Base-by-base conservation (phyloP, 2,113 vertebrate species). In the Thomomys bottae region DNA sequence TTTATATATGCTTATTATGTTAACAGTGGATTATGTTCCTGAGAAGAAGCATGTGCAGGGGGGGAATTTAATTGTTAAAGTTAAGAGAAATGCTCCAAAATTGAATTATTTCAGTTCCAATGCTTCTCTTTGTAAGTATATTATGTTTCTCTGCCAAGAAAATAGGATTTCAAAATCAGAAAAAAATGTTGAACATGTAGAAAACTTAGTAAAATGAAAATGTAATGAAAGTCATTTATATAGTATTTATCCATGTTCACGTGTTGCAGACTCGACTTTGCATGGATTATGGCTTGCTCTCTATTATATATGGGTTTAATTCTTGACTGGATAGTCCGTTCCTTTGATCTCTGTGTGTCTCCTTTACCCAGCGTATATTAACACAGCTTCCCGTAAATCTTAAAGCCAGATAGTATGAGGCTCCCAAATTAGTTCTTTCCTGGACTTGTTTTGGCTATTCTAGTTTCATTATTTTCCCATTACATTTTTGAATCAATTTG, bases 1-100 rank as follows among this genome's bases (percentile, higher is more conserved):
- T 91, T 95, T 94, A 83, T 76, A 42, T 70, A 71, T 66, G 61
- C 66, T 95, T 91, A 91, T 82, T 89, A 87, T 26, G 30, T 84
- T 81, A 96, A 68, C 28, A 79, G 61, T 5, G 36, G 42, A 32
- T 23, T 92, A 81, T 67, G 45, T 45, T 57, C 28, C 88, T 88
- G 70, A 71, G 72, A 36, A 70, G 54, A 94, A 91, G 40, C 34
- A 78, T 14, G 3, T 32, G 15, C 76, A 91, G 40, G 89, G 28
- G 28, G 23, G 32, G 86, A 95, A 77, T 42, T 59, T 54, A 92
- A 76, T 64, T 87, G 78, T 34, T 15, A 66, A 34, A 34, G 6
- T 89, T 49, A 75, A 90, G 15, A 92, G 32, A 78, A 78, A 54
- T 67, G 21, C 49, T 88, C 30, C 10, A 63, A 87, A 92, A 90